Evolutionary conservation across 2,888 invertebrate species (phyloP), one percentile per base, ranked within the genome.

Genomic region (Sarcophaga carnaria): DNA sequence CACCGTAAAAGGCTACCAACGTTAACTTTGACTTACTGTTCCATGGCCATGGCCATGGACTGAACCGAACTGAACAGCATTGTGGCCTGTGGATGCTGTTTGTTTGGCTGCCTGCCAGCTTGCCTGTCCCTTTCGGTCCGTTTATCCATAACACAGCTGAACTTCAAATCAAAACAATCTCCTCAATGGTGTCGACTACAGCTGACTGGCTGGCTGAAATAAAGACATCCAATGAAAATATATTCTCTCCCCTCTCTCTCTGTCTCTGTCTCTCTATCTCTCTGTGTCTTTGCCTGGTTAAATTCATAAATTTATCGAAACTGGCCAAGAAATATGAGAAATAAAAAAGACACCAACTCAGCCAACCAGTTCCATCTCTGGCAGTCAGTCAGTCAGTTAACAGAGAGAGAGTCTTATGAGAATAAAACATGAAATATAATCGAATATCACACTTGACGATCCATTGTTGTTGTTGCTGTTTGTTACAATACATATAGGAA

Each of bases 261-360:
- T 37, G 10, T 27, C 27, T 6, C 27, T 27, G 1, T 22, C 27
- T 27, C 27, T 37, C 6, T 37, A 0, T 37, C 27, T 37, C 6
- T 37, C 1, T 8, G 1, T 37, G 6, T 37, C 8, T 27, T 27
- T 27, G 27, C 89, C 90, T 89, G 88, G 72, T 74, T 81, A 72
- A 86, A 83, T 80, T 88, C 90, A 91, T 92, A 90, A 91, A 91
- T 92, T 92, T 91, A 90, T 91, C 90, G 91, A 86, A 88, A 90
- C 89, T 62, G 77, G 25, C 63, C 69, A 71, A 22, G 27, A 72
- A 12, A 17, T 4, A n/a, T 14, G 17, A 54, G 54, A 14, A 54
- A 54, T 14, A 54, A 54, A 54, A 54, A 14, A 54, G 17, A 54
- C 54, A 54, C 14, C 17, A 12, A 54, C 4, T 17, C 2, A 54